Base-by-base conservation (phyloP, 2,888 invertebrate genomes). In the Folsomia candida region DNA sequence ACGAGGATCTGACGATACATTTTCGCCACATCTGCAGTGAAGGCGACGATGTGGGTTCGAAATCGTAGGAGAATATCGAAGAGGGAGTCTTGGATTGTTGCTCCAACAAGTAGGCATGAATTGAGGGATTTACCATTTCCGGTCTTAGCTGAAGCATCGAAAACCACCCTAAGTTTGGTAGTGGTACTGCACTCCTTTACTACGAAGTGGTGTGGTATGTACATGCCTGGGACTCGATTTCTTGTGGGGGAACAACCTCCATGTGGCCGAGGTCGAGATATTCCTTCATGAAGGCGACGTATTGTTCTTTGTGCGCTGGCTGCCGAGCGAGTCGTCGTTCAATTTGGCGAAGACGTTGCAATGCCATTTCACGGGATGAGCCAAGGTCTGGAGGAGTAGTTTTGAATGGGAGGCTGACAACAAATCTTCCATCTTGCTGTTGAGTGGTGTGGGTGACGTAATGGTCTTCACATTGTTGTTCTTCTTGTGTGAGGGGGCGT, bases 1-100 rank as follows among this genome's bases (percentile, higher is more conserved):
- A 82, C 66, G n/a, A 62, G 24, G 22, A 82, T 76, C 67, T 81
- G 80, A 1, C 80, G 73, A 59, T 81, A 82, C 81, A 82, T 82
- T 73, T 83, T 82, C 24, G 78, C 80, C 3, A 83, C 81, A 65
- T 83, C 83, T 0, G 81, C 81, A 4, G 80, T 79, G 14, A 83
- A 75, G 0, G 81, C 79, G 51, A 78, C 75, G 3, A 72, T 74
- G 64, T 82, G 76, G 11, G 70, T 71, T 3, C 82, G 69, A 69
- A 81, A 81, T 18, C 81, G 57, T 2, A 81, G 26, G 1, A 83
- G 58, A 22, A 82, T 80, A 14, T 74, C 67, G 51, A 80, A 76
- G 1, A 83, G 71, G 24, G 81, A 80, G 9, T 80, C 78, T 66
- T 83, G 81, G 0, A 82, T 65, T 1, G 73, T 76, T 0, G 83